phyloP scores from a whole-genome alignment of 2,888 invertebrate genomes.

The Pocota personata region DNA sequence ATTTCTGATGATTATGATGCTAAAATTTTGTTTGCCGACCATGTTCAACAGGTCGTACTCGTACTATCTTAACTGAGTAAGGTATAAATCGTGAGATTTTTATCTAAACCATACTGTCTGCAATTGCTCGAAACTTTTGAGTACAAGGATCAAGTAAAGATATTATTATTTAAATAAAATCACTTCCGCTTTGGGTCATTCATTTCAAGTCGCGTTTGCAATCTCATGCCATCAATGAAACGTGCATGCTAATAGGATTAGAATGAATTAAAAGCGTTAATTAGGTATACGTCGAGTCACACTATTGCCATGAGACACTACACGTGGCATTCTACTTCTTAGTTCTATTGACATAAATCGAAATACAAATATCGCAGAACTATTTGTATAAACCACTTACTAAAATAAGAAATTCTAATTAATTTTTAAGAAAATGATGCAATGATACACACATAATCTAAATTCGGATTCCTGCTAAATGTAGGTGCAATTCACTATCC shows the following conservation, averaged over 20 bases:
- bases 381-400: background rate
- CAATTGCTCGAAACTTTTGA: too few species aligned
- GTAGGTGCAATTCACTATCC: too few species aligned
- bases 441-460: too few species aligned
- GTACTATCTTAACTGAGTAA: too few species aligned
- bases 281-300: background rate
- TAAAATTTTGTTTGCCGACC: too few species aligned
- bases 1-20: too few species aligned
- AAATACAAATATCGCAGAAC: background rate
- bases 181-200: background rate
- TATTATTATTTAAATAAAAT: background rate
- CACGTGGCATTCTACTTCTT: background rate
- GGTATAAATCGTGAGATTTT: too few species aligned
- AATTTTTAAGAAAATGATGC: too few species aligned
- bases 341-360: background rate
- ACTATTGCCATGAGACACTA: background rate
- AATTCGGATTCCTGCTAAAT: too few species aligned
- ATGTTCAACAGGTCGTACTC: too few species aligned
- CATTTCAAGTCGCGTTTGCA: background rate
- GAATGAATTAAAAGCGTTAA: slow-evolving; percentile 23
- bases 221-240: background rate
- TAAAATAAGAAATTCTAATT: too few species aligned
- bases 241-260: slow-evolving; percentile 5
- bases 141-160: background rate
- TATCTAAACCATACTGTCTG: too few species aligned